Conservation (phyloP, 1,140 invertebrate species). For the Mylabris phalerata region DNA sequence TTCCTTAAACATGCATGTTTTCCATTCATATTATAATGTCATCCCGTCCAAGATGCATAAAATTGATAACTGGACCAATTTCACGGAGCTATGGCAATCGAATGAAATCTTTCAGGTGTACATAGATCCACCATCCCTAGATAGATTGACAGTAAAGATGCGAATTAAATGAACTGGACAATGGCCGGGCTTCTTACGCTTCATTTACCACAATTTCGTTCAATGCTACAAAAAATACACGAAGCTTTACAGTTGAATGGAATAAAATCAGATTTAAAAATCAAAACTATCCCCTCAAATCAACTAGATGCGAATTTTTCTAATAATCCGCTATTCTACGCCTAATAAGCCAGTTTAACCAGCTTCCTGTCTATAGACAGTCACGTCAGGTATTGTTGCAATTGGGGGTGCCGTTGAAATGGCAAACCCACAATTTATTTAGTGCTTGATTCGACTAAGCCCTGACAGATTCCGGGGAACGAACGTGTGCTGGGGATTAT, state of each 20-base stretch:
- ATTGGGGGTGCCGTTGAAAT: background rate
- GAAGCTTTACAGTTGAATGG: no score
- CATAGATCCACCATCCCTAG: slow-evolving; percentile 3
- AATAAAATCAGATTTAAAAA: no score
- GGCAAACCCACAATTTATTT: slow-evolving; percentile 6
- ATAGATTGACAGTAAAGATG: slow-evolving; percentile 27
- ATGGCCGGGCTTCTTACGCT: slow-evolving; percentile 21
- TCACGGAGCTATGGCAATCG: slow-evolving; percentile 9
- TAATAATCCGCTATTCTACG: no score
- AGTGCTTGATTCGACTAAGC: background rate
- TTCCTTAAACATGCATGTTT: background rate
- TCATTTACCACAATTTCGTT: slow-evolving; percentile 22
- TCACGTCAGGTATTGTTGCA: slow-evolving; percentile 2
- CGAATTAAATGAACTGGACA: slow-evolving; percentile 31
- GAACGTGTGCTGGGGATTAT: slow-evolving; percentile 4
- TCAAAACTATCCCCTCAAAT: no score
- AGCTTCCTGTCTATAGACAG: background rate
- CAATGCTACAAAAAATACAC: no score
- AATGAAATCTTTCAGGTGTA: no score
- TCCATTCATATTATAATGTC: slow-evolving; percentile 30
- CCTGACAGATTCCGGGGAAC: background rate
- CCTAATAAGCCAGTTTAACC: no score
- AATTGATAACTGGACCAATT: slow-evolving; percentile 29
- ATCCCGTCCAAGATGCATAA: slow-evolving; percentile 28
- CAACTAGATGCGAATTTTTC: no score